Base-by-base conservation (phyloP, 2,888 invertebrate species). In the Thecophora atra region DNA sequence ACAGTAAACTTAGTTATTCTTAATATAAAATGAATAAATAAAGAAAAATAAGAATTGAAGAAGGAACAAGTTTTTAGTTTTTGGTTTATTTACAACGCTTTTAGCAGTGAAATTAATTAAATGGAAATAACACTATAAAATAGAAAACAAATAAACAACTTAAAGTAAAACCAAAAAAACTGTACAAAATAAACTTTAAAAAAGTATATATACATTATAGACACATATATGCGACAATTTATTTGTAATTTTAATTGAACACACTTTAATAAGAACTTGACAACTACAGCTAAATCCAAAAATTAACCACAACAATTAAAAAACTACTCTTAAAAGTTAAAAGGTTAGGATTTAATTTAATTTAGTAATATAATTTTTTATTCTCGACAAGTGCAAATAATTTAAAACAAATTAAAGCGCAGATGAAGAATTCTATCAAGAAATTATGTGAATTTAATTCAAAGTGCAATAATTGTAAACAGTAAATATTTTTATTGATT, bases 251-350 rank as follows among this genome's bases (percentile, higher is more conserved):
- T 30, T 17, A 54, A 19, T 52, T 6, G 42, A 69, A 21, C 21
- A 44, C 19, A 30, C 15, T 21, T 52, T n/a, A 30, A 15, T 17
- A 24, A 51, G 15, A 52, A 62, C 13, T 15, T 42, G 26, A 58
- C 24, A 63, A 70, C 70, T 70, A 70, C 70, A 70, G 70, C 70
- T 70, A 63, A 70, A 70, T 62, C 70, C 70, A 70, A 70, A 70
- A 63, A 44, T 44, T 62, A 64, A 47, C n/a, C 30, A 44, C 26
- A 64, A 64, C 21, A 51, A 51, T 8, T 28, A 69, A 69, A 51
- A 26, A 15, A 24, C 52, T 47, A 44, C 21, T 24, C 47, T 42
- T 37, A 42, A 62, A 21, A n/a, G 42, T 37, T 62, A 21, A 24
- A 54, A 54, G 19, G 7, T 37, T 37, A n/a, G n/a, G n/a, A n/a